These are phyloP conservation scores for Argynnis bischoffii DNA, from an alignment of 2,888 invertebrate genomes.

Conservation along the genomic window DNA sequence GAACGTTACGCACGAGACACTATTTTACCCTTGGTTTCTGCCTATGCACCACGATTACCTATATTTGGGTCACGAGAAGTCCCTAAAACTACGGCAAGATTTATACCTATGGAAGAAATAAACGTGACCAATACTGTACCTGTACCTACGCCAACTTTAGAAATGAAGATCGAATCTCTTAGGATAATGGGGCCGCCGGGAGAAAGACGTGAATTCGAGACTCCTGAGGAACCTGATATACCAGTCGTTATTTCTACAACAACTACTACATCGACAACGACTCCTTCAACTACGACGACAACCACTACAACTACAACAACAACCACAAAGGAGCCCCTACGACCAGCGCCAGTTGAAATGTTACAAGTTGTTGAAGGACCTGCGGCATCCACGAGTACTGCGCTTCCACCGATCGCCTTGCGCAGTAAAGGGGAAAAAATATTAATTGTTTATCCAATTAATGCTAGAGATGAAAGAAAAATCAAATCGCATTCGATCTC, in stretches of 20 bases:
- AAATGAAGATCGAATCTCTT: conserved; percentile 77
- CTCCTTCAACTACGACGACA: conserved; percentile 44
- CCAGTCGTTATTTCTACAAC: conserved; percentile 58
- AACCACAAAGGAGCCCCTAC: conserved; percentile 57
- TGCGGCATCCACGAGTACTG: conserved; percentile 64
- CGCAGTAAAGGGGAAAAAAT: conserved; percentile 73
- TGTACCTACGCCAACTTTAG: conserved; percentile 73
- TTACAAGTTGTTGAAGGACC: conserved; percentile 67
- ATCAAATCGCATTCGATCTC: conserved; percentile 77
- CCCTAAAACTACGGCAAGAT: conserved; percentile 80
- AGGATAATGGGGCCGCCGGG: conserved; percentile 73
- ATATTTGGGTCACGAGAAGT: conserved; percentile 78
- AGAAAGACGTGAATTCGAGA: conserved; percentile 64
- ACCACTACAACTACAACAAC: conserved; percentile 50
- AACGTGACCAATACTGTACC: conserved; percentile 65
- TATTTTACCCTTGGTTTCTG: conserved; percentile 88
- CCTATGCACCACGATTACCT: conserved; percentile 89
- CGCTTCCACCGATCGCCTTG: conserved; percentile 71
- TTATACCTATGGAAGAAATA: conserved; percentile 82
- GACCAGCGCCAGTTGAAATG: conserved; percentile 67
- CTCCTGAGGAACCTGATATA: conserved; percentile 71
- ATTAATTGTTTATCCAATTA: conserved; percentile 78
- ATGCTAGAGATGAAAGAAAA: conserved; percentile 74
- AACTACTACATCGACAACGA: conserved; percentile 50
- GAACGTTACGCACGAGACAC: conserved; percentile 91